Percentiles rank a stretch among this genome's conserved stretches.
These are phyloP conservation scores for Scaptomyza tumidula DNA, from an alignment of 2,888 invertebrate species.

Conservation along the genomic window DNA sequence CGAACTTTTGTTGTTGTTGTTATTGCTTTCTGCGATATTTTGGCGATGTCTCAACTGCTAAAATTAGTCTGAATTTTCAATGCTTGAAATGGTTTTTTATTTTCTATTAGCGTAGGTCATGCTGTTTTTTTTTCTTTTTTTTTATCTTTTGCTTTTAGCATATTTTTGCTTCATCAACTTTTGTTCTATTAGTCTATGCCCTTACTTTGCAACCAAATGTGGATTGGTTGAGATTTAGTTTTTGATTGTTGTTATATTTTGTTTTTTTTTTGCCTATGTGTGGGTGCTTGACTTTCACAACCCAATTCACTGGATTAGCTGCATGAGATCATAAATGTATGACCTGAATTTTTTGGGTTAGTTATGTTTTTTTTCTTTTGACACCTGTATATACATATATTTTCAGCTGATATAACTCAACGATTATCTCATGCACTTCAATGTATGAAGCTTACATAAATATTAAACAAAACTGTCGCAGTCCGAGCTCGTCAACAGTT, in stretches of 20 bases:
- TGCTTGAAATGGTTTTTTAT: constrained; percentile 23
- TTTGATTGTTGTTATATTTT: constrained; percentile 19
- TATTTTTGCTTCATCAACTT: constrained; percentile 37
- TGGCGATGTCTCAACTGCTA: constrained; percentile 76
- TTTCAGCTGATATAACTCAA: constrained; percentile 1
- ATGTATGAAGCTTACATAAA: constrained; percentile 44
- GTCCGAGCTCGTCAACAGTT: constrained; percentile 45
- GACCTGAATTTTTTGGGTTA: constrained; percentile 28
- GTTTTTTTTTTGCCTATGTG: constrained; percentile 10
- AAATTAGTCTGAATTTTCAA: constrained; percentile 67
- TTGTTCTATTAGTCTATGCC: constrained; percentile 11
- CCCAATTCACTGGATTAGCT: constrained; percentile 42
- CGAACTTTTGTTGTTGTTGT: constrained; percentile 74
- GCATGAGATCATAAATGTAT: constrained; percentile 53
- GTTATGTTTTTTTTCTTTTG: constrained; percentile 6
- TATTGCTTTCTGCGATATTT: constrained; percentile 49
- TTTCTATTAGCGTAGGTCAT: constrained; percentile 77
- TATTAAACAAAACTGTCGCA: constrained; percentile 53
- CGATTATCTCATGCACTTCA: constrained; percentile 65
- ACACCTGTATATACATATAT: constrained; percentile 29
- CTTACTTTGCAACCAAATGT: constrained; percentile 39
- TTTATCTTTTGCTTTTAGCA: constrained; percentile 40
- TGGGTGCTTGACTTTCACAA: constrained; percentile 57
- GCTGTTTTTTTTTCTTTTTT: constrained; percentile 58
- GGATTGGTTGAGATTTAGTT: constrained; percentile 33